Base-by-base conservation (phyloP, 2,888 invertebrate species). In the Sinhomidia bicolor region DNA sequence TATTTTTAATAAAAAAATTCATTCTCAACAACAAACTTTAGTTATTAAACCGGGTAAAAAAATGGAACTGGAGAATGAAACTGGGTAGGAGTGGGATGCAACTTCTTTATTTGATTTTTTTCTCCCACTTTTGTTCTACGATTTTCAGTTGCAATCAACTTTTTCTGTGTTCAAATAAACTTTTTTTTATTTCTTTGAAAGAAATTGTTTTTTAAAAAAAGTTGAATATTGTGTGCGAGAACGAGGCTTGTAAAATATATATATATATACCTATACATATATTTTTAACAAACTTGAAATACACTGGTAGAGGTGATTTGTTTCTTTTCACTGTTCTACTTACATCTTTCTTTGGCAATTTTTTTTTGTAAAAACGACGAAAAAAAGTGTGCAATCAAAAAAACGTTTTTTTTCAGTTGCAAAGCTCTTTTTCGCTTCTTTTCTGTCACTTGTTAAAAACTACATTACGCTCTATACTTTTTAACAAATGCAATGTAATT, bases 401-500 rank as follows among this genome's bases (percentile, higher is more conserved):
- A n/a, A 47, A 14, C 14, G 47, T 65, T 3, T 32, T 65, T 14
- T 32, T 32, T 14, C 32, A 32, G 10, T 60, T 54, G 17, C 23
- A 60, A 65, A 65, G 65, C 65, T n/a, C 20, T 36, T 65, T 4
- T 47, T 26, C n/a, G n/a, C 26, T 23, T 26, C 17, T 62, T 14
- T 36, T 32, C 14, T 65, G 36, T 36, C 65, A 65, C 20, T 65
- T 65, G 57, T 57, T 23, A 57, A 36, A 65, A 36, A 71, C 20
- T 41, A 29, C 62, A 1, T 20, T 41, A 44, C 71, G n/a, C n/a
- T n/a, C n/a, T n/a, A n/a, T n/a, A n/a, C 44, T 44, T 71, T 71
- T 41, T 44, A 44, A 44, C 71, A 20, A 71, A 41, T 71, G 71
- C 71, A 71, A 71, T 71, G 71, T 71, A 71, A 41, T 71, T 44